Evolutionary conservation across 35 echinoderm and acorn worm genomes (phyloP), one percentile per base, ranked within the genome.

Genomic region (Holothuria glaberrima): DNA sequence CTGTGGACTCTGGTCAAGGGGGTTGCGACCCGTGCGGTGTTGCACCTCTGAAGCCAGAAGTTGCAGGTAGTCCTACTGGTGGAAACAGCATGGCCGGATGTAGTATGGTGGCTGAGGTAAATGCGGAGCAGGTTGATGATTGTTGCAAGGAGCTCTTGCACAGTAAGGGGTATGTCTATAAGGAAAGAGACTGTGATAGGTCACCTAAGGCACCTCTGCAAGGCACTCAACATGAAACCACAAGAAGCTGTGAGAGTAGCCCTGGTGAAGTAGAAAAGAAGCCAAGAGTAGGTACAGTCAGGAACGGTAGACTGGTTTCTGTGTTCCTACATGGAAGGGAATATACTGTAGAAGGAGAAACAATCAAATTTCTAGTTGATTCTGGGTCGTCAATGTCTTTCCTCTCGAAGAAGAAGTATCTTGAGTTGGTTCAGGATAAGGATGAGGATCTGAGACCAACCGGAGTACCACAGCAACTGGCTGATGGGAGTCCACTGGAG

Each of bases 51-150:
- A 38, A 75, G 6, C 71, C 71, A 75, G 71, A 44, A 2, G 71
- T 0, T 75, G 70, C 9, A 38, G 70, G 70, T 38, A 74, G 7
- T 5, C 70, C 70, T 18, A 38, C 31, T 74, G 68, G 68, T 38
- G 70, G 70, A 19, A 74, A 74, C 18, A 35, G 32, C 70, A 74
- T 74, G 25, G 18, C 70, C 0, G 70, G 70, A 74, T 35, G 70
- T 12, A 35, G 50, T 54, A 54, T 29, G 6, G 31, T 74, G 31
- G 32, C 31, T 4, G 31, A 29, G 26, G 70, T 6, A 19, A 38
- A 74, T 9, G 25, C 35, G 70, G 70, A 74, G 70, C 30, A 29
- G 70, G 70, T 74, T 74, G 70, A 74, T 74, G 70, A 74, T 74
- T 12, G 70, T 74, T 74, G 31, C 32, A 74, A 74, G 2, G 7